These are phyloP conservation scores for Linyphia triangularis DNA, from an alignment of 2,888 invertebrate genomes.

Conservation along the genomic window DNA sequence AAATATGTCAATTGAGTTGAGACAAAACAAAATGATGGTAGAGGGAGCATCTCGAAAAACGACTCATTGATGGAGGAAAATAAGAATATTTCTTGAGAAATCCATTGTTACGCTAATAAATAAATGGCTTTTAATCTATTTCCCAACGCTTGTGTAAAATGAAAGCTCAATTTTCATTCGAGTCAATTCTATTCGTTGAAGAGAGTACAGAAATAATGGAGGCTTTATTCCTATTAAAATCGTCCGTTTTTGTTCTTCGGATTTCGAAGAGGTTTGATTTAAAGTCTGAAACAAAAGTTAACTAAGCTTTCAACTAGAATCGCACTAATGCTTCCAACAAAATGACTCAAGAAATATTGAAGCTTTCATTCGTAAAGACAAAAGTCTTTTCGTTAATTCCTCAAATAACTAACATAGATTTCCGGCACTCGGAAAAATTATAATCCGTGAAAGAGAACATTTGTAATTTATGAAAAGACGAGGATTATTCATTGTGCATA, in stretches of 20 bases:
- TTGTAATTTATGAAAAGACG: constrained; percentile 73
- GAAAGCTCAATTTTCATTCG: constrained; percentile 60
- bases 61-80: background rate
- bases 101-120: constrained; percentile 50
- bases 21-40: constrained; percentile 17
- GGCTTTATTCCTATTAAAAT: constrained; percentile 53
- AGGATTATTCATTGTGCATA: constrained; percentile 72
- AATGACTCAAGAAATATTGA: constrained; percentile 61
- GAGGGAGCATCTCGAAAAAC: constrained; percentile 4
- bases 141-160: constrained; percentile 26
- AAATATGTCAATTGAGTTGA: background rate
- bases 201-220: constrained; percentile 36
- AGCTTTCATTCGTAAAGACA: constrained; percentile 67
- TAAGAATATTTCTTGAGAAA: background rate
- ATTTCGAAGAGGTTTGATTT: constrained; percentile 20
- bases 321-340: constrained; percentile 67
- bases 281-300: constrained; percentile 67
- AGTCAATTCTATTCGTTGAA: constrained; percentile 40
- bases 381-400: constrained; percentile 72
- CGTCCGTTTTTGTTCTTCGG: constrained; percentile 56
- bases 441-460: constrained; percentile 70
- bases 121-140: constrained; percentile 57
- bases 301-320: constrained; percentile 72
- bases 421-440: constrained; percentile 65
- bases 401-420: constrained; percentile 74